A percentile compares a stretch with the other conserved stretches of the same genome.
phyloP scores from a whole-genome alignment of 1,140 invertebrate genomes.

The Bombyx mandarina region DNA sequence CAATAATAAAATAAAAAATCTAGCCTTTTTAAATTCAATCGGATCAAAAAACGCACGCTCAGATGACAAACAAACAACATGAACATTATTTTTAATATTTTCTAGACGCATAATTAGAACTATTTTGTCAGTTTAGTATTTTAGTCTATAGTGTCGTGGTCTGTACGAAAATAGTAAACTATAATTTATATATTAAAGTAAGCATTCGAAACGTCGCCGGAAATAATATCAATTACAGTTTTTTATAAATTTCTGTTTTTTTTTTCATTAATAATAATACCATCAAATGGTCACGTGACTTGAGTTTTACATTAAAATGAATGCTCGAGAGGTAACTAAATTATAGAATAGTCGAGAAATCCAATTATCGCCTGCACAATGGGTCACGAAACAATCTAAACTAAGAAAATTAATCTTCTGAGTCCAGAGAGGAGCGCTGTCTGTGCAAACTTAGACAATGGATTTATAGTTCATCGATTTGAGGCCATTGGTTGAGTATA shows the following conservation, averaged over 20 bases:
- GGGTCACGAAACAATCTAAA: constrained; percentile 68
- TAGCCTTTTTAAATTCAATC: no score
- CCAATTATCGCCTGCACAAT: constrained; percentile 68
- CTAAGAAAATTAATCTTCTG: constrained; percentile 70
- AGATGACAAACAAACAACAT: no score
- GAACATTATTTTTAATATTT: no score
- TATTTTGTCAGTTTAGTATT: no score
- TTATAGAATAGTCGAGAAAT: constrained; percentile 61
- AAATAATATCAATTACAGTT: no score
- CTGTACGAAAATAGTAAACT: no score
- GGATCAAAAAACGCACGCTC: no score
- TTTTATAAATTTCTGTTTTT: not conserved
- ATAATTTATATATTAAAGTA: no score
- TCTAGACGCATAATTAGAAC: no score
- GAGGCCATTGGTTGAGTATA: constrained; percentile 40
- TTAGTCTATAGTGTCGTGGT: no score
- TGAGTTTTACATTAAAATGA: constrained; percentile 30
- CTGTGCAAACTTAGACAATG: constrained; percentile 67
- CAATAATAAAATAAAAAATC: no score
- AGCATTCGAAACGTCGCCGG: no score
- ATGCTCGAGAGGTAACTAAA: constrained; percentile 54
- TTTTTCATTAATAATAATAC: not conserved
- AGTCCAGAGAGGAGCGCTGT: constrained; percentile 60
- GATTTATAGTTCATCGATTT: constrained; percentile 69
- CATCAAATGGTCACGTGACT: not conserved